These are phyloP conservation scores for Silurus aristotelis DNA, from an alignment of 2,797 vertebrate species.

Conservation along the genomic window DNA sequence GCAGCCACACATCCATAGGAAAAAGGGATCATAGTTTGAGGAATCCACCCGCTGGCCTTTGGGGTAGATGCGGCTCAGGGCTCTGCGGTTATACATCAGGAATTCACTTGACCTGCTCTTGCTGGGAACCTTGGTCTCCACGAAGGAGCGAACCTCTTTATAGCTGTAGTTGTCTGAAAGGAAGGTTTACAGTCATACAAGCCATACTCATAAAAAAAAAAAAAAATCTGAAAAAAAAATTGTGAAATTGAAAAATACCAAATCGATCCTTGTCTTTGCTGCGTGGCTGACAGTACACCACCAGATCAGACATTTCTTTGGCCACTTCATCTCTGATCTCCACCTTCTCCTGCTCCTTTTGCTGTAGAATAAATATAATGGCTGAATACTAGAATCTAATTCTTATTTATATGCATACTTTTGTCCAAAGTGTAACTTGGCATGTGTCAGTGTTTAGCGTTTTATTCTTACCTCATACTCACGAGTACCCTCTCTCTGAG, in stretches of 20 bases:
- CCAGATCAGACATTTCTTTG: conserved; percentile 94
- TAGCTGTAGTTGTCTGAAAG: conserved; percentile 81
- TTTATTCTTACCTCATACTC: conserved; percentile 72
- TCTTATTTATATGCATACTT: neutral
- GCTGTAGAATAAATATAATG: conserved; percentile 62
- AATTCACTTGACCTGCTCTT: conserved; percentile 80
- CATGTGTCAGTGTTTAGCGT: neutral
- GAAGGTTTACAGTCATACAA: neutral
- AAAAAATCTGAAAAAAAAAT: neutral
- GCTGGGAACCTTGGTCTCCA: conserved; percentile 87
- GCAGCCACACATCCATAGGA: conserved; percentile 87
- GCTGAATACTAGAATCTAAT: neutral
- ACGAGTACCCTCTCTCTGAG: conserved; percentile 81
- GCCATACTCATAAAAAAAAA: neutral
- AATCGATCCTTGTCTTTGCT: conserved; percentile 95
- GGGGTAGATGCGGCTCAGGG: conserved; percentile 91
- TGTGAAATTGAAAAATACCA: conserved; percentile 71
- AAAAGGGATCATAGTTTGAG: conserved; percentile 94
- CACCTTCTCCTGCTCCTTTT: conserved; percentile 79
- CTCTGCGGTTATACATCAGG: conserved; percentile 87
- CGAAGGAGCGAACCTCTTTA: conserved; percentile 94
- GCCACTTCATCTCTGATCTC: conserved; percentile 90
- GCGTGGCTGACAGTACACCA: conserved; percentile 94
- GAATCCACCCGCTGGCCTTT: conserved; percentile 95
- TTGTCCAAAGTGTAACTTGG: neutral